These are phyloP conservation scores for Griposia aprilina DNA, from an alignment of 2,888 invertebrate species.

Conservation along the genomic window DNA sequence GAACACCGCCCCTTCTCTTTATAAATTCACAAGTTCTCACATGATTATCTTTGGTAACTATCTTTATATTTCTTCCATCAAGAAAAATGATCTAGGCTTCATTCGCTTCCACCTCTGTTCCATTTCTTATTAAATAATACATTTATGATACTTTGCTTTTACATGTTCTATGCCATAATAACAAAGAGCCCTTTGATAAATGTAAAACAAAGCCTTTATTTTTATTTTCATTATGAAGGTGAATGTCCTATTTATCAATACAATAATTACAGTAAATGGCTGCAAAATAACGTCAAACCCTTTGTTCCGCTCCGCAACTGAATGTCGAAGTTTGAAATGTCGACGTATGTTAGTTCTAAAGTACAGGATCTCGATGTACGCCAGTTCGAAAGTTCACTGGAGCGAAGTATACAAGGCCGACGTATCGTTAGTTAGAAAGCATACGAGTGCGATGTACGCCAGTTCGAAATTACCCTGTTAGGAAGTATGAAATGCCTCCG, in stretches of 20 bases:
- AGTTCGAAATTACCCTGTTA: too few relatives aligned
- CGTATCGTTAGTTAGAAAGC: too few relatives aligned
- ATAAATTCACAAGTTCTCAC: not conserved
- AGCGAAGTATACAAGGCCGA: too few relatives aligned
- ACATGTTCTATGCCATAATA: not conserved
- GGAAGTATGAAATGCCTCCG: too few relatives aligned
- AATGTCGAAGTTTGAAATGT: too few relatives aligned
- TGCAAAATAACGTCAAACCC: constrained; percentile 25
- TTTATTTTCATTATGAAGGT: constrained; percentile 1
- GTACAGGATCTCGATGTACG: too few relatives aligned
- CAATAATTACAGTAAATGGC: not conserved
- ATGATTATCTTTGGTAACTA: not conserved
- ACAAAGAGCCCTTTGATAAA: not conserved
- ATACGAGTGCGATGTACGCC: too few relatives aligned
- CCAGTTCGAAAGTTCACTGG: too few relatives aligned
- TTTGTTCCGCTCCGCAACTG: too few relatives aligned
- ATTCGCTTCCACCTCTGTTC: not conserved
- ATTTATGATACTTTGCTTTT: not conserved
- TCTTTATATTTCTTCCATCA: not conserved
- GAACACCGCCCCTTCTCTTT: too few relatives aligned
- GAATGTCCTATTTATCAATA: not conserved
- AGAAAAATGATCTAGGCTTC: not conserved
- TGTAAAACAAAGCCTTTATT: not conserved
- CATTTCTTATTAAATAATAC: not conserved
- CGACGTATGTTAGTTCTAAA: too few relatives aligned